Evolutionary conservation across 2,113 vertebrate genomes (phyloP).

Genomic region (Pycnonotus jocosus): DNA sequence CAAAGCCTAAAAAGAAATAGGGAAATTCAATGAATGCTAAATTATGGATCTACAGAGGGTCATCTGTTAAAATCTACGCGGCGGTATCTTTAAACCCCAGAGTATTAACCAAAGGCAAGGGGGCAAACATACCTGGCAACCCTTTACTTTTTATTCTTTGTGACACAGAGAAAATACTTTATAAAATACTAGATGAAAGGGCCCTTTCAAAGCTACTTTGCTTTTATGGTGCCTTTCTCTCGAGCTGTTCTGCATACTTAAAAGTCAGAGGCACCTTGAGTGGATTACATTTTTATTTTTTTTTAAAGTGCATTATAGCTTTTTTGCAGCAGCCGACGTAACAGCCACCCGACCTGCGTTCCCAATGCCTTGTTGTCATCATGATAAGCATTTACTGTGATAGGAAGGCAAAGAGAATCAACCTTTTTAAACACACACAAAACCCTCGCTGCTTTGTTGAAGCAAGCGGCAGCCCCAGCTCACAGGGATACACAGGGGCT

Average conservation of each 20-base stretch:
- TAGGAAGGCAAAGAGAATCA: slow-evolving; percentile 70
- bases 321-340: slow-evolving; percentile 33
- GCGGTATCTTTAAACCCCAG: slow-evolving; percentile 64
- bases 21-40: slow-evolving; percentile 70
- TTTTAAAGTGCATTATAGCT: slow-evolving; percentile 36
- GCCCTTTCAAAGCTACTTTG: slow-evolving; percentile 60
- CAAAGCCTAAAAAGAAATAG: slow-evolving; percentile 63
- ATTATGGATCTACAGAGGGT: slow-evolving; percentile 64
- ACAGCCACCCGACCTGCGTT: slow-evolving; percentile 27
- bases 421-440: slow-evolving; percentile 59
- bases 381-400: slow-evolving; percentile 65
- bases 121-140: slow-evolving; percentile 65
- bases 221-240: slow-evolving; percentile 64
- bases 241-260: slow-evolving; percentile 71
- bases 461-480: slow-evolving; percentile 46
- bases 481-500: slow-evolving; percentile 65
- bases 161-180: slow-evolving; percentile 62
- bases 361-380: slow-evolving; percentile 62
- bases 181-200: slow-evolving; percentile 72
- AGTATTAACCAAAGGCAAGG: slow-evolving; percentile 64
- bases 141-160: slow-evolving; percentile 59
- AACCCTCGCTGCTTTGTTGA: slow-evolving; percentile 51
- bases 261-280: slow-evolving; percentile 74
- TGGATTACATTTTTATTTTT: slow-evolving; percentile 32
- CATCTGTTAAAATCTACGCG: slow-evolving; percentile 49